Conservation (phyloP, 2,113 vertebrate genomes). For the Motacilla alba region DNA sequence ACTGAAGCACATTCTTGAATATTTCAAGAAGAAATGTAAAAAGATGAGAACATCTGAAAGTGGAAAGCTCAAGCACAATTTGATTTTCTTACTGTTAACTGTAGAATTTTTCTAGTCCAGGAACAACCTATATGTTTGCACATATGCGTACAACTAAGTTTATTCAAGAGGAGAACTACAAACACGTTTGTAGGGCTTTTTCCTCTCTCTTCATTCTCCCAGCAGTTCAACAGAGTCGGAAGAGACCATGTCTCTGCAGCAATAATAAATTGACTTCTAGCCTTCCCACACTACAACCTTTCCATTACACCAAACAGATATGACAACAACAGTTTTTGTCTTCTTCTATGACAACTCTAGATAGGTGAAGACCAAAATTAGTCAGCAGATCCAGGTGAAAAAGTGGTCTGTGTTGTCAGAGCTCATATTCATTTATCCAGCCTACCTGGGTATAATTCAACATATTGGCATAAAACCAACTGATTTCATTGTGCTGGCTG, state of each 20-base stretch:
- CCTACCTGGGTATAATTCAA: not conserved
- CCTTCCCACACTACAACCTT: fast-evolving
- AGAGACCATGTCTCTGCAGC: not conserved
- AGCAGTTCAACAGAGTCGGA: not conserved
- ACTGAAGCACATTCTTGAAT: not conserved
- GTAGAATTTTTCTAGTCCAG: not conserved
- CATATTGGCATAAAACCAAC: not conserved
- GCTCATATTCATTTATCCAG: not conserved
- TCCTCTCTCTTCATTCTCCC: not conserved
- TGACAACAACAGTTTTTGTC: not conserved
- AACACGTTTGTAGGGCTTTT: not conserved
- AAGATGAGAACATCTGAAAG: not conserved
- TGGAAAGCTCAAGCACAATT: not conserved
- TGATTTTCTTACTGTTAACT: not conserved
- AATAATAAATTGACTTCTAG: not conserved
- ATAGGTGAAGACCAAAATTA: not conserved
- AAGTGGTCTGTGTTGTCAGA: not conserved
- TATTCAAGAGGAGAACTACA: not conserved
- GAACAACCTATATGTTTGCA: not conserved
- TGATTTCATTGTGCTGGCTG: not conserved
- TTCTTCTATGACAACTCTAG: not conserved
- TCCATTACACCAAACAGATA: not conserved
- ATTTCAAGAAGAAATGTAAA: not conserved
- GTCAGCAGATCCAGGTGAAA: not conserved
- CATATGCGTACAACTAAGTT: not conserved